Evolutionary conservation across 2,888 invertebrate species (phyloP), one percentile per base, ranked within the genome.

Genomic region (Caenorhabditis sp.): DNA sequence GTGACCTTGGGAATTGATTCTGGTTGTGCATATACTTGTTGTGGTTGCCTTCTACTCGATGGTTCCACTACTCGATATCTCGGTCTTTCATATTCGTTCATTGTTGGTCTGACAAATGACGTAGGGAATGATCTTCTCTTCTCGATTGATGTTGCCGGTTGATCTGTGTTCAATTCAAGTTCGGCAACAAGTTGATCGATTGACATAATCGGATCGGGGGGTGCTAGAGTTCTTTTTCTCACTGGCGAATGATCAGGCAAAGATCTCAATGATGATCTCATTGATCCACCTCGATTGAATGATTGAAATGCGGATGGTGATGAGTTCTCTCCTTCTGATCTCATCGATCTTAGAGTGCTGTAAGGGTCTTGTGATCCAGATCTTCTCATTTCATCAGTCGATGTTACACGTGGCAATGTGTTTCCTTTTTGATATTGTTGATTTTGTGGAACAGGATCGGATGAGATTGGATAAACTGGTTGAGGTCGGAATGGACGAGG

Each of bases 161-260:
- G 70, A 31, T 85, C 84, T 1, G 84, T 85, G 68, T 86, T 86
- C 59, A 87, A 63, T 53, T 87, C 87, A 58, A 87, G 59, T 59
- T 87, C 87, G 0, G 87, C 87, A 0, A 86, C 84, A 27, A 87
- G 66, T n/a, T 81, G 80, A 74, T 87, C 84, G 25, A 87, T 85
- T 7, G 86, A 83, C 62, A 82, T 68, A 1, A 71, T 76, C 7
- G 85, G 85, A 52, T 85, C 85, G 1, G 54, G 61, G 38, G 43
- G 49, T 20, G 36, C 53, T 21, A 21, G 50, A 17, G 52, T n/a
- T 14, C 62, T 10, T 23, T 63, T 63, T 26, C 73, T n/a, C 12
- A 73, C 49, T n/a, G 73, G 73, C 0, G 73, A 73, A 53, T 69
- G 76, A 68, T 80, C 78, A n/a, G 78, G 78, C 26, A 80, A 62